Conservation (phyloP, 2,113 vertebrate genomes). For the Lanius ludovicianus region DNA sequence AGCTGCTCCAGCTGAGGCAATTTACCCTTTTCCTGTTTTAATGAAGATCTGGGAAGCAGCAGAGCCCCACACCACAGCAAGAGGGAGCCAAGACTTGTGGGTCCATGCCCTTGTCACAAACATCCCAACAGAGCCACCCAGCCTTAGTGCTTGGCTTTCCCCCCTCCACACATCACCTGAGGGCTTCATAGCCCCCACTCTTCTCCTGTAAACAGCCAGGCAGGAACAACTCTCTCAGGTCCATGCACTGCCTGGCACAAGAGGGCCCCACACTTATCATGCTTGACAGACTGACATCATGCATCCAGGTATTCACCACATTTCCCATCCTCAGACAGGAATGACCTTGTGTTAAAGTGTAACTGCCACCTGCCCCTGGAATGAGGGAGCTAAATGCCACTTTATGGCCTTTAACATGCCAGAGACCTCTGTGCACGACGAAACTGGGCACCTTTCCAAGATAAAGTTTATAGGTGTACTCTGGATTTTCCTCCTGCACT, state of each 20-base stretch:
- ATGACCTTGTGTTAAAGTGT: neutral
- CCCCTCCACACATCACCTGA: neutral
- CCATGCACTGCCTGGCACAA: neutral
- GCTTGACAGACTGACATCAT: neutral
- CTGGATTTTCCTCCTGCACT: neutral
- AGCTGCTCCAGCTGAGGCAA: neutral
- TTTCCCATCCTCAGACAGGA: neutral
- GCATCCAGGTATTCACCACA: neutral
- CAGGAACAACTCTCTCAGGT: accelerated
- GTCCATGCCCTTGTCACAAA: neutral
- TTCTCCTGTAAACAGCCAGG: neutral
- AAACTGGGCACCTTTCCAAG: neutral
- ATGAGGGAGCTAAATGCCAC: neutral
- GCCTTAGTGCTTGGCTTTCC: neutral
- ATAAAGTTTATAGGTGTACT: neutral
- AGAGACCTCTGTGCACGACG: accelerated
- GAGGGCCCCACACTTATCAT: neutral
- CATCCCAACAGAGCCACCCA: neutral
- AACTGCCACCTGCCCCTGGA: neutral
- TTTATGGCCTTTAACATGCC: neutral
- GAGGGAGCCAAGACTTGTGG: neutral
- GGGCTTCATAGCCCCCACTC: neutral
- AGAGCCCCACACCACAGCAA: neutral
- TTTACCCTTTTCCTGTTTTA: neutral
- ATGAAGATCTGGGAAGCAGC: neutral